These are phyloP conservation scores for Suncus etruscus DNA, from an alignment of 2,113 vertebrate species.

Conservation along the genomic window DNA sequence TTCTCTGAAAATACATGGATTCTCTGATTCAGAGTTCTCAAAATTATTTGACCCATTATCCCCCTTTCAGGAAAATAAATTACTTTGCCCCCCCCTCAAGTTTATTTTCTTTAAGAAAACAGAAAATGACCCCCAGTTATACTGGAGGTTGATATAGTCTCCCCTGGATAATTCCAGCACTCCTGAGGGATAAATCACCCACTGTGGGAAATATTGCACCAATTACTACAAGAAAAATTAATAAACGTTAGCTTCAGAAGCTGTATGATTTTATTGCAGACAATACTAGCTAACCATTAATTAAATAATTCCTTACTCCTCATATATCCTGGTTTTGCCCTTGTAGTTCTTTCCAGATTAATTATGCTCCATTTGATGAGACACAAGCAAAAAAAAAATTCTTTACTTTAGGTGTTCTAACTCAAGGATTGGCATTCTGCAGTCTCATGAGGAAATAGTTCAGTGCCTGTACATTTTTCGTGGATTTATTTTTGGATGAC, in stretches of 20 bases:
- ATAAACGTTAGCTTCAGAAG: background rate
- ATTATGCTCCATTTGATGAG: background rate
- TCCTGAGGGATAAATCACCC: too few species aligned
- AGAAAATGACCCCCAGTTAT: too few species aligned
- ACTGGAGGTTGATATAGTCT: too few species aligned
- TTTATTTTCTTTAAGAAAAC: too few species aligned
- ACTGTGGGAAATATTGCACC: too few species aligned
- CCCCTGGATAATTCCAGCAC: too few species aligned
- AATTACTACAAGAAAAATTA: background rate
- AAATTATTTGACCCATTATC: too few species aligned
- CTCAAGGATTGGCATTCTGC: background rate
- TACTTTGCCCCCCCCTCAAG: too few species aligned
- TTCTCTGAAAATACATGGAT: constrained; percentile 18
- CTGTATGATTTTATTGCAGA: background rate
- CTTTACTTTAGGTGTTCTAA: constrained; percentile 18
- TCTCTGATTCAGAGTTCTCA: background rate
- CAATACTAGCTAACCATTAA: background rate
- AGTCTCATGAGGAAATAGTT: background rate
- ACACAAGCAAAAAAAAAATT: background rate
- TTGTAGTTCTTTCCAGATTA: constrained; percentile 9
- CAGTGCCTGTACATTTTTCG: background rate
- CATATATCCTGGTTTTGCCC: background rate
- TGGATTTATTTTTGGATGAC: too few species aligned
- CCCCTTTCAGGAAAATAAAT: too few species aligned
- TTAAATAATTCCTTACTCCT: background rate